These are phyloP conservation scores for Hypomecis punctinalis DNA, from an alignment of 2,888 invertebrate genomes.

Conservation along the genomic window DNA sequence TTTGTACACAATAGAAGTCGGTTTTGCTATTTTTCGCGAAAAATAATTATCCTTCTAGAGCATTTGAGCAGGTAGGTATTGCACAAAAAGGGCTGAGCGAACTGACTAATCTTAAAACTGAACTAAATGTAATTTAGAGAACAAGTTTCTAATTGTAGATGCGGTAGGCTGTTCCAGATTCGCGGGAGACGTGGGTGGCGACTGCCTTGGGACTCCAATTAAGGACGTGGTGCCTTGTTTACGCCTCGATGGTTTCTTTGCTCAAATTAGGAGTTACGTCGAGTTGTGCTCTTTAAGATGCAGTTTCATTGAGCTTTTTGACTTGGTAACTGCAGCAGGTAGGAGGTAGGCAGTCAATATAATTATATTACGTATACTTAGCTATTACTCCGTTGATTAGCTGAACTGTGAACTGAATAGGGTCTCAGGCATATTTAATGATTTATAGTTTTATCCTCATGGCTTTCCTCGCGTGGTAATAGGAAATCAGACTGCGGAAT, in stretches of 20 bases:
- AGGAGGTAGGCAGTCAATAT: background rate
- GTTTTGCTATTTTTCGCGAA: too few relatives aligned
- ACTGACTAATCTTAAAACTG: background rate
- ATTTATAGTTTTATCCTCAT: too few relatives aligned
- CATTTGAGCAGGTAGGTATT: too few relatives aligned
- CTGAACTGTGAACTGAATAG: too few relatives aligned
- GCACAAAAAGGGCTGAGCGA: too few relatives aligned
- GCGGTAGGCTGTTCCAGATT: constrained; percentile 64
- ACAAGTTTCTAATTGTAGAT: constrained; percentile 62
- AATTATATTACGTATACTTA: background rate
- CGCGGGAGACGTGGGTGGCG: constrained; percentile 59
- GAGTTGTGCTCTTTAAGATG: constrained; percentile 48
- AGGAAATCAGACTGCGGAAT: too few relatives aligned
- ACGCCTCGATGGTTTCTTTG: constrained; percentile 65
- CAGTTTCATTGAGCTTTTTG: constrained; percentile 5
- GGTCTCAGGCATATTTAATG: too few relatives aligned
- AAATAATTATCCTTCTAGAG: too few relatives aligned
- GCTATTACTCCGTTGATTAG: too few relatives aligned
- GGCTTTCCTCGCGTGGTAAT: too few relatives aligned
- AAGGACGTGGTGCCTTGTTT: constrained; percentile 69
- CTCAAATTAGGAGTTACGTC: constrained; percentile 65
- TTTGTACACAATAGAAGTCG: too few relatives aligned
- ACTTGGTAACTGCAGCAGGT: background rate
- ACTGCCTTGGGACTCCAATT: constrained; percentile 70
- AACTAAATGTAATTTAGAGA: constrained; percentile 3